These are phyloP conservation scores for Ibidorhyncha struthersii DNA, from an alignment of 2,113 vertebrate species.

Conservation along the genomic window DNA sequence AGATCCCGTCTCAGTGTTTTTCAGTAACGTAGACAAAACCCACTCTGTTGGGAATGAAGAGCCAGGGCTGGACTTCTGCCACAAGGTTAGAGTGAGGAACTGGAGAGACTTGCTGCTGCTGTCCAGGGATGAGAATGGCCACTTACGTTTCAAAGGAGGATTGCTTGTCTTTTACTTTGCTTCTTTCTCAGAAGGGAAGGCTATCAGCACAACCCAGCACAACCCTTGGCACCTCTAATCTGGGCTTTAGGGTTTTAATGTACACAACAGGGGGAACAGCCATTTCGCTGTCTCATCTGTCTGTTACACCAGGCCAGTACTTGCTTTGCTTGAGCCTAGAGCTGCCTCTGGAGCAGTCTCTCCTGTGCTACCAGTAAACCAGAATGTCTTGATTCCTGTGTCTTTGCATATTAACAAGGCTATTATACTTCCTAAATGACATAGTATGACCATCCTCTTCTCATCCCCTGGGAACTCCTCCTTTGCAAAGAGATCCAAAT, in stretches of 20 bases:
- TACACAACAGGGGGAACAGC: not conserved
- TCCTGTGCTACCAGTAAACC: not conserved
- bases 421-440: not conserved
- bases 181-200: not conserved
- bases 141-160: accelerated
- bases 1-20: not conserved
- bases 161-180: not conserved
- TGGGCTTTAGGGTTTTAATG: not conserved
- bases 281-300: not conserved
- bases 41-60: not conserved
- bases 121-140: not conserved
- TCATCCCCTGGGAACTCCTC: not conserved
- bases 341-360: not conserved
- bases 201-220: not conserved
- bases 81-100: not conserved
- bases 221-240: not conserved
- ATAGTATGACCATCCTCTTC: not conserved
- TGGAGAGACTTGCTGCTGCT: not conserved
- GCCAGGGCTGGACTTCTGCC: not conserved
- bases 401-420: slow-evolving; percentile 8
- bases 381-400: not conserved
- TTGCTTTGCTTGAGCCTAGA: not conserved
- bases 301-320: not conserved
- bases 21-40: accelerated
- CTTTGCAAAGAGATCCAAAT: not conserved